Evolutionary conservation across 2,113 vertebrate species (phyloP).

Genomic region (Xenopus laevis): DNA sequence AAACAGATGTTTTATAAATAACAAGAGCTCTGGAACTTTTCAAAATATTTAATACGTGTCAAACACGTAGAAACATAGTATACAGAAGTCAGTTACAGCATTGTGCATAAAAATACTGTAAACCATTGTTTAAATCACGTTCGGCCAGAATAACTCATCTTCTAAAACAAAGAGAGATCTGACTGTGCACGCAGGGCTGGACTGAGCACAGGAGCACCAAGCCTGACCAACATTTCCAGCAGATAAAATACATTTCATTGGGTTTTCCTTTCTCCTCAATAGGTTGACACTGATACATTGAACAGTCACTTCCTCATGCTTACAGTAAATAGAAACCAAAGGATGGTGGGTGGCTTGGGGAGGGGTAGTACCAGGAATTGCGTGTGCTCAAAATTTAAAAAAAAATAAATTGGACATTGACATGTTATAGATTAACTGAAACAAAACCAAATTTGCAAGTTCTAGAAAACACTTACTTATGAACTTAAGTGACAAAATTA

Average conservation of each 20-base stretch:
- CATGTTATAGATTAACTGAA: no score
- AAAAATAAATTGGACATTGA: no score
- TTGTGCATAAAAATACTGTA: constrained; percentile 64
- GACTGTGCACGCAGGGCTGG: constrained; percentile 49
- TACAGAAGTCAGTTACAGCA: constrained; percentile 69
- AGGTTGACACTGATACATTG: constrained; percentile 18
- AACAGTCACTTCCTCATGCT: constrained; percentile 27
- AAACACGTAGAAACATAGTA: constrained; percentile 68
- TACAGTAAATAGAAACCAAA: constrained; percentile 1
- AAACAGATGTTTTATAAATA: no score
- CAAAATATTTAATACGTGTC: constrained; percentile 81
- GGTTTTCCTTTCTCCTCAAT: background rate
- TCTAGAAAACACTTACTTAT: no score
- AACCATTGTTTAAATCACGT: constrained; percentile 49
- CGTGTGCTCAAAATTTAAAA: background rate
- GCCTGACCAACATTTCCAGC: constrained; percentile 62
- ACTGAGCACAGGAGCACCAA: constrained; percentile 68
- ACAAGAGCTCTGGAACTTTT: constrained; percentile 20
- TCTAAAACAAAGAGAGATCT: constrained; percentile 74
- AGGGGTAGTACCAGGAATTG: constrained; percentile 9
- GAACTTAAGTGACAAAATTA: no score
- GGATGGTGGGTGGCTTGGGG: background rate
- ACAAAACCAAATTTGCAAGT: no score
- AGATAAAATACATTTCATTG: constrained; percentile 50
- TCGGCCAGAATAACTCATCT: constrained; percentile 56